phyloP scores from a whole-genome alignment of 2,888 invertebrate species.

The Acanthococcus lagerstroemiae region DNA sequence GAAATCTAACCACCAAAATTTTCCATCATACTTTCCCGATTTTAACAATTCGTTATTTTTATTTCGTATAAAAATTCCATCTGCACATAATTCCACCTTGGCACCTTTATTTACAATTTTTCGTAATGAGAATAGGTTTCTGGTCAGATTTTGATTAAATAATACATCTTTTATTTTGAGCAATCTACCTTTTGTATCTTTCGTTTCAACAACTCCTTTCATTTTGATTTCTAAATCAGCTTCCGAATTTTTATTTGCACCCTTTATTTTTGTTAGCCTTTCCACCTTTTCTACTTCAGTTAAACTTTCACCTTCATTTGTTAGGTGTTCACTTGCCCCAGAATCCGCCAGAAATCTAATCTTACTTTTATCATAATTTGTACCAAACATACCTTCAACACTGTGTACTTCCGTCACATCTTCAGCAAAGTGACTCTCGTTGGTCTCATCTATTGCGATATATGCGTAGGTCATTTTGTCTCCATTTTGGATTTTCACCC shows the following conservation, averaged over 20 bases:
- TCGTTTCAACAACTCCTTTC: neutral
- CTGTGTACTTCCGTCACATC: no score
- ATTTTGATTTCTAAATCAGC: neutral
- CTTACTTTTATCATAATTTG: neutral
- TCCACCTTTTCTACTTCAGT: neutral
- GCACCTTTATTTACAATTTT: neutral
- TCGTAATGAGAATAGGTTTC: neutral
- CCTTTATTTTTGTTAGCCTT: neutral
- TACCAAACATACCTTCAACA: neutral
- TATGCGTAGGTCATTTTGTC: no score
- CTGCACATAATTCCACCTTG: neutral
- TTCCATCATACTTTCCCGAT: neutral
- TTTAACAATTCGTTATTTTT: neutral
- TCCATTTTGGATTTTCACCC: neutral
- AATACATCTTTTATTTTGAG: neutral
- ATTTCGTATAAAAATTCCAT: neutral
- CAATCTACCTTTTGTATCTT: neutral
- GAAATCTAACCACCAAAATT: neutral
- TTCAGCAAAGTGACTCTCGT: neutral
- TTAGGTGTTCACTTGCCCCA: neutral
- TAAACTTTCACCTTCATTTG: neutral
- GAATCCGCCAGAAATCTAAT: neutral
- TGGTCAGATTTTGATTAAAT: neutral
- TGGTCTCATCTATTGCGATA: neutral
- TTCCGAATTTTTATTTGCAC: neutral